Base-by-base conservation (phyloP, 1,140 invertebrate species). In the Anoplophora glabripennis region DNA sequence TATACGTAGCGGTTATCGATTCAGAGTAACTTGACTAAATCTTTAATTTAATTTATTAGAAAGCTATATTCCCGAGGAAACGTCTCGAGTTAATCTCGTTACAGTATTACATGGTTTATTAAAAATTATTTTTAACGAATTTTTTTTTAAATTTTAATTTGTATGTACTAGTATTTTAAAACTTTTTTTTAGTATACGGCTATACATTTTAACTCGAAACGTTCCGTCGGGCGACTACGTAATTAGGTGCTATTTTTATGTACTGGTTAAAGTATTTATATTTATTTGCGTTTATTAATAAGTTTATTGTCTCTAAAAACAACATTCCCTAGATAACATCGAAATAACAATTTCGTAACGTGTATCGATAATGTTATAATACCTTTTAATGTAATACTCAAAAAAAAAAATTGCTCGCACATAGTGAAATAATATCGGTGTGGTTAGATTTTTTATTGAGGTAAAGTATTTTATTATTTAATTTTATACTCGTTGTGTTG, bases 281-380 rank as follows among this genome's bases (percentile, higher is more conserved):
- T 53, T 51, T 28, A 48, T 48, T 21, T 10, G 18, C 28, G 33
- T 28, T n/a, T 35, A 48, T 35, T 48, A 18, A 10, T 48, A 35
- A 14, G 21, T 48, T 8, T 33, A 48, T 28, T 48, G n/a, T 21
- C 33, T 12, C 14, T 21, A 28, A 48, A 48, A 12, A 47, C 11
- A 47, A 53, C 49, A 48, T 48, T 48, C 46, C 46, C 33, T 10
- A 10, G 46, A 14, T 48, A 48, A 53, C 49, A 53, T 53, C 49
- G 49, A 53, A 47, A 36, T n/a, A 28, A 28, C 21, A 28, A 5
- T 28, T 28, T 28, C 21, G 21, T 28, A 28, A 28, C 21, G 21
- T 28, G 21, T 28, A 28, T 28, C 21, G 21, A 28, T 28, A 28
- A 28, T 28, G 5, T 28, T 53, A 18, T 38, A 37, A 37, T 53